A percentile compares a stretch with the other conserved stretches of the same genome.
Conservation (phyloP, 2,113 vertebrate species). For the Marmota flaviventris region DNA sequence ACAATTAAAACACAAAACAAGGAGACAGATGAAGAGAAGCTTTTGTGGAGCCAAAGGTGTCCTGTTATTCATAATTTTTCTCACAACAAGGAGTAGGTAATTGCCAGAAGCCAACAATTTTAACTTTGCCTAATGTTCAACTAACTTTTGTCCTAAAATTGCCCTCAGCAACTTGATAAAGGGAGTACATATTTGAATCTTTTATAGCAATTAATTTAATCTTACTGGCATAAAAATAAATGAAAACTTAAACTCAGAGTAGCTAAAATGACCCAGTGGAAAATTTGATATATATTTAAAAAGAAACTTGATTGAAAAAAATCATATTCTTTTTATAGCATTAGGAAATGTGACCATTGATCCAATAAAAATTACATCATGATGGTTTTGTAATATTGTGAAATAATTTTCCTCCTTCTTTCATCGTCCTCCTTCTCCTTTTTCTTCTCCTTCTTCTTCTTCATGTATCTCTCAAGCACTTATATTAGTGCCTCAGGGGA, state of each 20-base stretch:
- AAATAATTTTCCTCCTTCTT: neutral
- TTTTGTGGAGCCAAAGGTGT: neutral
- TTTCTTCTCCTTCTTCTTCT: too few species aligned
- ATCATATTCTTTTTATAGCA: neutral
- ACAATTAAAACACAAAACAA: slow-evolving; percentile 40
- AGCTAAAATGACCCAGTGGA: neutral
- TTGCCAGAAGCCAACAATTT: slow-evolving; percentile 10
- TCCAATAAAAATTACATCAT: neutral
- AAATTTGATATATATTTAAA: neutral
- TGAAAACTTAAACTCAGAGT: neutral
- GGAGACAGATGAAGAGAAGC: neutral
- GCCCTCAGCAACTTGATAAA: neutral
- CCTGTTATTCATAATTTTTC: neutral
- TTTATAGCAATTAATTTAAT: slow-evolving; percentile 45
- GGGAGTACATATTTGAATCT: slow-evolving; percentile 19
- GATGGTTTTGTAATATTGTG: neutral
- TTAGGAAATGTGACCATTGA: neutral
- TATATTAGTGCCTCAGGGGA: neutral
- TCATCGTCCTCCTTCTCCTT: neutral
- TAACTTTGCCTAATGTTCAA: neutral
- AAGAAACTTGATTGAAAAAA: neutral
- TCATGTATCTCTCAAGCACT: neutral
- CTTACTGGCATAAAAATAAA: slow-evolving; percentile 31
- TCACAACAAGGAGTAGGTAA: neutral
- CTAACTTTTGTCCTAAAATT: neutral